Percentiles rank a stretch among this genome's conserved stretches.
Evolutionary conservation across 2,888 invertebrate genomes (phyloP).

Genomic region (Caradrina kadenii): DNA sequence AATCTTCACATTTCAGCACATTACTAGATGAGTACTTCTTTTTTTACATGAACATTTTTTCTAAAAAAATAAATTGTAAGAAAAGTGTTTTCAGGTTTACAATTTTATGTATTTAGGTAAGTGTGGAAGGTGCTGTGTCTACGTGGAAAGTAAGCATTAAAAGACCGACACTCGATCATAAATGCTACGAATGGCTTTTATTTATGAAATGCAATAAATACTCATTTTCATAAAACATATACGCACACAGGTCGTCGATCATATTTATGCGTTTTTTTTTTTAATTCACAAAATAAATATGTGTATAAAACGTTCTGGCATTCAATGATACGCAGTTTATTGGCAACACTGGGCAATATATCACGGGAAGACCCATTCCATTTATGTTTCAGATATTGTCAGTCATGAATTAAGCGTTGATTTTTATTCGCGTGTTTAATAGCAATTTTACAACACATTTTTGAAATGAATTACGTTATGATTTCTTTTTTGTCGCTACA

Average conservation of each 20-base stretch:
- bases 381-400: conserved; percentile 68
- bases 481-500: conserved; percentile 4
- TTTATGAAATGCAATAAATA: background rate
- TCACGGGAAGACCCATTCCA: conserved; percentile 61
- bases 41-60: conserved; percentile 12
- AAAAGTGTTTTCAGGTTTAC: no score
- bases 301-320: conserved; percentile 54
- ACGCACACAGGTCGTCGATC: conserved; percentile 11
- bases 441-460: conserved; percentile 43
- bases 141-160: background rate
- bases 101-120: no score
- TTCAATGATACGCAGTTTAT: conserved; percentile 64
- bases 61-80: no score
- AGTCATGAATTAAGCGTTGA: conserved; percentile 63
- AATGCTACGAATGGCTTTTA: background rate
- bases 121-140: background rate
- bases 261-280: conserved; percentile 41
- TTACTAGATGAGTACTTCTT: conserved; percentile 27
- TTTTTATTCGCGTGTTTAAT: conserved; percentile 56
- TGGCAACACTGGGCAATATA: conserved; percentile 58
- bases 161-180: no score
- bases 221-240: background rate
- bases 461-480: conserved; percentile 19
- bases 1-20: conserved; percentile 7
- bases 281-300: conserved; percentile 44